Conservation (phyloP, 2,888 invertebrate genomes). For the Acanthosepion esculentum region DNA sequence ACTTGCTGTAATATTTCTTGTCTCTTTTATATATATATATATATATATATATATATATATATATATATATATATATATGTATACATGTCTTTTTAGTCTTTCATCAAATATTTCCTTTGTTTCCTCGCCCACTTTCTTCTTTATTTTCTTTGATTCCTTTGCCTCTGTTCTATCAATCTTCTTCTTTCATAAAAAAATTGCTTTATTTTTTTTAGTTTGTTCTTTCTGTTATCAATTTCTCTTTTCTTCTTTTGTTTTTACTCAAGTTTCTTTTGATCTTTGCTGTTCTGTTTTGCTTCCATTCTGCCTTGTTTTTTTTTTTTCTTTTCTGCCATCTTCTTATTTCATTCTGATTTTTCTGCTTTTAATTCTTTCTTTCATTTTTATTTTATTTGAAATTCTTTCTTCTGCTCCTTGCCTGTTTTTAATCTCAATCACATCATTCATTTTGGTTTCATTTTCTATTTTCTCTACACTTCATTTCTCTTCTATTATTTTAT, state of each 20-base stretch:
- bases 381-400: not conserved
- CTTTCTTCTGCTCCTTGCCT: not conserved
- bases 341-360: not conserved
- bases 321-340: not conserved
- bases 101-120: not conserved
- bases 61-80: not conserved
- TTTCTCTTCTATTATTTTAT: not conserved
- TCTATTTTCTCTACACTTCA: not conserved
- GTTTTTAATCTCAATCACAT: not conserved
- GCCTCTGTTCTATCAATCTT: not conserved
- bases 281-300: not conserved
- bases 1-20: not conserved
- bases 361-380: not conserved
- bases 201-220: not conserved
- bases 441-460: not conserved
- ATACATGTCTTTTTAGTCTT: not conserved
- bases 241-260: not conserved
- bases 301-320: not conserved
- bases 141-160: not conserved
- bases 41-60: conserved; percentile 24
- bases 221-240: not conserved
- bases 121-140: not conserved
- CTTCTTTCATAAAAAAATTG: not conserved
- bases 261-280: not conserved
- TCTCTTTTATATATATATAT: not conserved